A percentile compares a stretch with the other conserved stretches of the same genome.
Evolutionary conservation across 2,888 invertebrate genomes (phyloP).

Genomic region (Drosophila mulleri): DNA sequence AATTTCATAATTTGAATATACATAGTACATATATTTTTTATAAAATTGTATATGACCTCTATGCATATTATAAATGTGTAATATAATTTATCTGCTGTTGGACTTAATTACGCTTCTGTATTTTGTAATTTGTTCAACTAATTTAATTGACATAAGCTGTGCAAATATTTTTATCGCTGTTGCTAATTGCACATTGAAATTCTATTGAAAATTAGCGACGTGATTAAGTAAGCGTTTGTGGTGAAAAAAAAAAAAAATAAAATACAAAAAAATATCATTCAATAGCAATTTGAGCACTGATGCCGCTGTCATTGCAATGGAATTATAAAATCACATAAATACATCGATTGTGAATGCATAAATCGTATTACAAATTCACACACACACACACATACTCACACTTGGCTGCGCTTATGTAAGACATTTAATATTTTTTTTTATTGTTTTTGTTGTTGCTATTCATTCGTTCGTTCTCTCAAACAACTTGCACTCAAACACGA

Average conservation of each 20-base stretch:
- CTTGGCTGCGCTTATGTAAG: constrained; percentile 43
- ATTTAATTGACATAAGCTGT: constrained; percentile 7
- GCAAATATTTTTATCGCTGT: constrained; percentile 21
- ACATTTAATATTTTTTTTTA: constrained; percentile 17
- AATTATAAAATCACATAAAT: constrained; percentile 36
- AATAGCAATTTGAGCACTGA: constrained; percentile 38
- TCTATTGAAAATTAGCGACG: constrained; percentile 60
- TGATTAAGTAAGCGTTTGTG: constrained; percentile 46
- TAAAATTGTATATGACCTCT: too few relatives aligned
- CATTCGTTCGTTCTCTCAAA: constrained; percentile 21
- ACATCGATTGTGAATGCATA: constrained; percentile 40
- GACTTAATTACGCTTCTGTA: neutral
- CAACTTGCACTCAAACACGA: constrained; percentile 69
- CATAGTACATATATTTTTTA: too few relatives aligned
- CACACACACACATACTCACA: neutral
- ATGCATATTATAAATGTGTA: too few relatives aligned
- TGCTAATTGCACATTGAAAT: constrained; percentile 65
- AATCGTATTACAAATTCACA: constrained; percentile 43
- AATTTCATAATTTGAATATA: too few relatives aligned
- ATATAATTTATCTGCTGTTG: neutral
- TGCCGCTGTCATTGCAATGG: constrained; percentile 52
- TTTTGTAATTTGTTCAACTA: constrained; percentile 9
- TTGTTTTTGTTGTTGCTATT: neutral
- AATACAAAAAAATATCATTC: constrained; percentile 19
- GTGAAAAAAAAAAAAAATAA: constrained; percentile 18